Evolutionary conservation across 2,113 vertebrate species (phyloP).

Genomic region (Brachyistius frenatus): DNA sequence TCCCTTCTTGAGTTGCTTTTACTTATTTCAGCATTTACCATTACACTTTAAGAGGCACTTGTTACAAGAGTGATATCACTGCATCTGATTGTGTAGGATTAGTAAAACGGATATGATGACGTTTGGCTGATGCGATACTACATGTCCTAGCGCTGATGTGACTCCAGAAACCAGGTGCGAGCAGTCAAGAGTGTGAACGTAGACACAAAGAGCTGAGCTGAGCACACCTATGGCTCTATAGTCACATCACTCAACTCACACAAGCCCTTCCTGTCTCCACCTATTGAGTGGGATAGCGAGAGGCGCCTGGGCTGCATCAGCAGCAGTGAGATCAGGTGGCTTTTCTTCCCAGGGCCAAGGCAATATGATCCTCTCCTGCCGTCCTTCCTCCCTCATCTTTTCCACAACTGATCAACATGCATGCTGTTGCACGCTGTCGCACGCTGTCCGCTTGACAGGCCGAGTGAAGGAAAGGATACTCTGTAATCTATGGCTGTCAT

Average conservation of each 20-base stretch:
- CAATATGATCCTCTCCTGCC: conserved; percentile 83
- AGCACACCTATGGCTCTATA: conserved; percentile 33
- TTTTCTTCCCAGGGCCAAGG: conserved; percentile 69
- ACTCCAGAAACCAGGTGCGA: background rate
- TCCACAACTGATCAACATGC: conserved; percentile 79
- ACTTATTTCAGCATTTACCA: background rate
- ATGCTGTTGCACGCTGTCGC: conserved; percentile 26
- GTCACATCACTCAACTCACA: conserved; percentile 54
- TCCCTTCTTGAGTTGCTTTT: background rate
- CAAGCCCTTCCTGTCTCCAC: conserved; percentile 72
- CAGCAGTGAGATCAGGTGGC: conserved; percentile 83
- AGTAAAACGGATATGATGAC: background rate
- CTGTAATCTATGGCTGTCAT: conserved; percentile 82
- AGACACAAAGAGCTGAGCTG: conserved; percentile 40
- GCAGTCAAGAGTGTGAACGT: conserved; percentile 24
- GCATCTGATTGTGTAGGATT: conserved; percentile 5
- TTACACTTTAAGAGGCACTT: background rate
- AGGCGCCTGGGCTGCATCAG: conserved; percentile 74
- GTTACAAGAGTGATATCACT: background rate
- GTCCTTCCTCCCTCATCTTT: conserved; percentile 73
- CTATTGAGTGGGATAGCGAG: conserved; percentile 67
- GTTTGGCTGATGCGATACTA: background rate
- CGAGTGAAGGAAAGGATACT: conserved; percentile 68
- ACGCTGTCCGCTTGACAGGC: conserved; percentile 73
- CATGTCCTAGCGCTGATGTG: background rate